Percentiles rank a stretch among this genome's conserved stretches.
phyloP scores from a whole-genome alignment of 2,113 vertebrate genomes.

The Caranx melampygus region DNA sequence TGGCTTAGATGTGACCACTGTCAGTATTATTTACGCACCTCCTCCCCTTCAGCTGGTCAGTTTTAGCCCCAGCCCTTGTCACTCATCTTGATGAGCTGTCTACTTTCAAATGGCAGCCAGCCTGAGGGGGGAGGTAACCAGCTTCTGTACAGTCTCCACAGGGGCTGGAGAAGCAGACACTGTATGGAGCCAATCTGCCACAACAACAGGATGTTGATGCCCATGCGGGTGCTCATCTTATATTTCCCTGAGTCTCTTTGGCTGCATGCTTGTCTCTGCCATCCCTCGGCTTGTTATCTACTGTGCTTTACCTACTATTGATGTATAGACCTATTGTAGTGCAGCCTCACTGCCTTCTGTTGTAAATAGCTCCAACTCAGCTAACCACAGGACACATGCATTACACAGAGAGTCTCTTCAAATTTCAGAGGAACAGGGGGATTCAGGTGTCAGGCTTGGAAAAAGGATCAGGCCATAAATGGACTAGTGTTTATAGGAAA shows the following conservation, averaged over 20 bases:
- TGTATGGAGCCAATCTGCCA: slow-evolving; percentile 44
- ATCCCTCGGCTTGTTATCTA: neutral
- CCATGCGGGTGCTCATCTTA: slow-evolving; percentile 7
- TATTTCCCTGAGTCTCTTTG: neutral
- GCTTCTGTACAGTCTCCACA: slow-evolving; percentile 52
- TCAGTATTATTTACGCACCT: slow-evolving; percentile 13
- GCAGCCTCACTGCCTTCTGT: neutral
- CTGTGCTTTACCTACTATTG: slow-evolving; percentile 3
- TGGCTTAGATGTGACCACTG: slow-evolving; percentile 20
- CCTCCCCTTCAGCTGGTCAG: slow-evolving; percentile 57
- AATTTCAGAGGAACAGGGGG: neutral
- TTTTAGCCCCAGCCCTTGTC: slow-evolving; percentile 57
- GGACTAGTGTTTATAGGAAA: neutral
- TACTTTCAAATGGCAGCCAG: slow-evolving; percentile 62
- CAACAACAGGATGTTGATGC: slow-evolving; percentile 42
- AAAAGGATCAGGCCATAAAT: neutral
- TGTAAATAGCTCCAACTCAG: neutral
- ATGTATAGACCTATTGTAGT: neutral
- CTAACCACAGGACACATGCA: neutral
- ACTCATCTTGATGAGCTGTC: slow-evolving; percentile 71
- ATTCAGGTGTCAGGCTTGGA: neutral
- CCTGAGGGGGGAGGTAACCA: slow-evolving; percentile 49
- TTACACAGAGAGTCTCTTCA: neutral
- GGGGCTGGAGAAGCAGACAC: slow-evolving; percentile 42
- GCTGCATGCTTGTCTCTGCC: slow-evolving; percentile 6